Percentiles rank a stretch among this genome's conserved stretches.
Evolutionary conservation across 2,113 vertebrate species (phyloP).

Genomic region (Panthera uncia): DNA sequence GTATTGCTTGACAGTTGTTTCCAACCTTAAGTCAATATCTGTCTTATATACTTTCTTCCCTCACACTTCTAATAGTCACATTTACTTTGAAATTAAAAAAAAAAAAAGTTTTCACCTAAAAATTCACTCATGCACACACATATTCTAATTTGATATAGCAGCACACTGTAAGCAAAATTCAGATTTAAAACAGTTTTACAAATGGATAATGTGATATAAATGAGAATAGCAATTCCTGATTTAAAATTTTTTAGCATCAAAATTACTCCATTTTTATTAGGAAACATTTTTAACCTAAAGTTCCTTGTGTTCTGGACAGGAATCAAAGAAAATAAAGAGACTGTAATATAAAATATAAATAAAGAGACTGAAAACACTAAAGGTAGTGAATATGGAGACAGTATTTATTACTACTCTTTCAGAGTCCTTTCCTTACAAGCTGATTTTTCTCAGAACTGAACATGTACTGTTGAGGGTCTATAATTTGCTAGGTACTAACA

Average conservation of each 20-base stretch:
- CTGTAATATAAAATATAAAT: neutral
- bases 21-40: neutral
- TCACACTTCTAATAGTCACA: neutral
- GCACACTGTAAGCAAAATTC: neutral
- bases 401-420: neutral
- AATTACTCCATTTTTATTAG: neutral
- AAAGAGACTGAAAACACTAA: neutral
- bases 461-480: neutral
- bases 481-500: neutral
- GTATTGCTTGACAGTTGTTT: neutral
- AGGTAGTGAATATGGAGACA: neutral
- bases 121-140: neutral
- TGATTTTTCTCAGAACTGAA: neutral
- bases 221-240: neutral
- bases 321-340: neutral
- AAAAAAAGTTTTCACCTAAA: neutral
- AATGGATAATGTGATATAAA: neutral
- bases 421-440: neutral
- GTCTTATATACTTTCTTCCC: neutral
- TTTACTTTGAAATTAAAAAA: neutral
- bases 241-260: neutral
- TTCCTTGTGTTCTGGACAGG: neutral
- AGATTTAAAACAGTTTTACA: neutral
- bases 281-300: neutral
- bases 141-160: neutral